phyloP scores from a whole-genome alignment of 2,888 invertebrate species.

The Eulithis prunata region DNA sequence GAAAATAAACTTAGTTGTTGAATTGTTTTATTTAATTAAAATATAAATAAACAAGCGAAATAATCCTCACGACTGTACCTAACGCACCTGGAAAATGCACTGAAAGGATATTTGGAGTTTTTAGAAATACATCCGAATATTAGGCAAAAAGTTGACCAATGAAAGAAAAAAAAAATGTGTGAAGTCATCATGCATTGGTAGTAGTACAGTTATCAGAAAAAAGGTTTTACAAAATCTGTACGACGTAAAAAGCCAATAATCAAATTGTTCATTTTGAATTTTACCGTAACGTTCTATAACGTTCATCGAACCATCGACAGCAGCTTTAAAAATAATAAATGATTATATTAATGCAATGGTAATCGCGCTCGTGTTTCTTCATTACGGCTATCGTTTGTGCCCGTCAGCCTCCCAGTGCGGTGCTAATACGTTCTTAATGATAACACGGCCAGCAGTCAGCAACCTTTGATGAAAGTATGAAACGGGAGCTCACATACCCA shows the following conservation, averaged over 20 bases:
- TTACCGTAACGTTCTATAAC: slow-evolving; percentile 2
- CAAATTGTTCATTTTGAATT: neutral
- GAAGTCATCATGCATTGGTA: too few relatives aligned
- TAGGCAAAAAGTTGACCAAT: too few relatives aligned
- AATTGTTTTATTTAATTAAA: too few relatives aligned
- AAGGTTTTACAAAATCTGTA: too few relatives aligned
- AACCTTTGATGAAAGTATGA: slow-evolving; percentile 19
- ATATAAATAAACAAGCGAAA: too few relatives aligned
- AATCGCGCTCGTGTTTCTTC: slow-evolving; percentile 62
- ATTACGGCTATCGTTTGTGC: slow-evolving; percentile 69
- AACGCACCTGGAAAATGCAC: too few relatives aligned
- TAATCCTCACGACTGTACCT: too few relatives aligned
- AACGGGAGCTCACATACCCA: slow-evolving; percentile 10
- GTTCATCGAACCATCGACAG: slow-evolving; percentile 6
- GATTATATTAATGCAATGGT: slow-evolving; percentile 63
- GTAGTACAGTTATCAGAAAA: too few relatives aligned
- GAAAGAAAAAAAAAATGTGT: too few relatives aligned
- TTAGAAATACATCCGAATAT: too few relatives aligned
- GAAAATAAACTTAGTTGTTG: too few relatives aligned
- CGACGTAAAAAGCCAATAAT: neutral
- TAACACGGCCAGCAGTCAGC: slow-evolving; percentile 51
- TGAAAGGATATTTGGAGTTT: too few relatives aligned
- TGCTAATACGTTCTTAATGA: slow-evolving; percentile 71
- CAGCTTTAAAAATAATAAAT: slow-evolving; percentile 60
- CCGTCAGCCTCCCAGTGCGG: slow-evolving; percentile 64